Conservation (phyloP, 2,888 invertebrate species). For the Lymantria monacha region DNA sequence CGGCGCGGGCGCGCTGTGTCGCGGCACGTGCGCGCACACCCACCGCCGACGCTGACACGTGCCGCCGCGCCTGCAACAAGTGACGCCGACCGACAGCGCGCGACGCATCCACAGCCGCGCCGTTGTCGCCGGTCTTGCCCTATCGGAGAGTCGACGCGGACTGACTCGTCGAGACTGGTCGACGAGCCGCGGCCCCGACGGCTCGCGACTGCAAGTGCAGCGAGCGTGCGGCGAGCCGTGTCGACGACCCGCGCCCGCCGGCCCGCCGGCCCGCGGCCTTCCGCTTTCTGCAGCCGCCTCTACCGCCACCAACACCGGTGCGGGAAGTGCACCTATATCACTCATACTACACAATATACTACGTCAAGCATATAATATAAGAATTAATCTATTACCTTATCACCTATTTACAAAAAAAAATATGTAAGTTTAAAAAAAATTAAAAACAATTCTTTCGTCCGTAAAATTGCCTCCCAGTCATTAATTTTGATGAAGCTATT, state of each 20-base stretch:
- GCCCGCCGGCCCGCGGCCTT: slow-evolving; percentile 33
- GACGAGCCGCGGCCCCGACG: slow-evolving; percentile 25
- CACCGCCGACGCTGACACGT: slow-evolving; percentile 46
- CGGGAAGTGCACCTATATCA: slow-evolving; percentile 4
- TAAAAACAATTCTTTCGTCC: no score
- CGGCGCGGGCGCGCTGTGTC: slow-evolving; percentile 72
- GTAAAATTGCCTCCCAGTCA: no score
- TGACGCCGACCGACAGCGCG: slow-evolving; percentile 38
- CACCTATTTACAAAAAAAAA: background rate
- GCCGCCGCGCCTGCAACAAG: slow-evolving; percentile 54
- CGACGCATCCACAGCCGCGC: slow-evolving; percentile 43
- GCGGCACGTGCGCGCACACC: slow-evolving; percentile 57
- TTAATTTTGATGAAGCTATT: no score
- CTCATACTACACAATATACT: background rate
- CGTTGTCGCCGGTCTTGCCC: slow-evolving; percentile 47
- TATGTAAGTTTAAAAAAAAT: background rate
- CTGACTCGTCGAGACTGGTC: slow-evolving; percentile 44
- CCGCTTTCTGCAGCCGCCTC: slow-evolving; percentile 29
- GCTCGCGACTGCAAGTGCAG: slow-evolving; percentile 52
- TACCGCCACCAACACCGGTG: slow-evolving; percentile 4
- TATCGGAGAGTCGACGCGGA: slow-evolving; percentile 65
- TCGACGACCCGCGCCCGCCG: slow-evolving; percentile 45
- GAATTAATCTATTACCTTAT: background rate
- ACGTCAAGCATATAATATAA: background rate
- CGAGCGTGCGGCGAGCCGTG: slow-evolving; percentile 38